phyloP scores from a whole-genome alignment of 2,888 invertebrate species.

The Drosophila fulvimacula region DNA sequence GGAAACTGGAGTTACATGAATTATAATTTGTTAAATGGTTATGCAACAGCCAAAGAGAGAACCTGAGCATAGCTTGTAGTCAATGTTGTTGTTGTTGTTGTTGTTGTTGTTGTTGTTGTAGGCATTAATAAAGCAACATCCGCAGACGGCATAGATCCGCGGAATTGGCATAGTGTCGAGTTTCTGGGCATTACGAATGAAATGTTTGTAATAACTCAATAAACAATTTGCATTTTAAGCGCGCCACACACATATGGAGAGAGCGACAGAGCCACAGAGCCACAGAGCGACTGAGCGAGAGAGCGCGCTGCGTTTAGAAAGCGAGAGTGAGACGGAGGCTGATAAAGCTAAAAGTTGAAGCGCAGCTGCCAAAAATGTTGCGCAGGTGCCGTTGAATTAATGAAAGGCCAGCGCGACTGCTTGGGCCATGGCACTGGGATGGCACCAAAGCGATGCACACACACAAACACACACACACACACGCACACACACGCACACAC shows the following conservation, averaged over 20 bases:
- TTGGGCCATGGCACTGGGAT: conserved; percentile 52
- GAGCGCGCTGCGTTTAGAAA: neutral
- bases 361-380: conserved; percentile 38
- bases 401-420: conserved; percentile 55
- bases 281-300: neutral
- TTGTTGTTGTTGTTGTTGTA: conserved; percentile 11
- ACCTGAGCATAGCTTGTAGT: neutral
- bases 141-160: conserved; percentile 41
- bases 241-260: conserved; percentile 3
- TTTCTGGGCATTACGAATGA: conserved; percentile 53
- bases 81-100: neutral
- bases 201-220: conserved; percentile 59
- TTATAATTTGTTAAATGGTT: neutral
- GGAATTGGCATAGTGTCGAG: conserved; percentile 38
- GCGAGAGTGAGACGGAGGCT: conserved; percentile 11
- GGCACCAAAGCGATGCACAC: conserved; percentile 25
- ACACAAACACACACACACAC: conserved; percentile 13
- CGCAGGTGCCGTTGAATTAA: conserved; percentile 62
- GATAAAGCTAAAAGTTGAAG: conserved; percentile 33
- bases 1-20: conserved; percentile 13
- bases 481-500: conserved; percentile 13
- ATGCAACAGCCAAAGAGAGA: conserved; percentile 25
- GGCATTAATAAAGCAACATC: conserved; percentile 46
- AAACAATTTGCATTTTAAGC: conserved; percentile 61
- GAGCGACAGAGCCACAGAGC: neutral